Percentiles rank a stretch among this genome's conserved stretches.
Evolutionary conservation across 2,888 invertebrate genomes (phyloP).

Genomic region (Myopa testacea): DNA sequence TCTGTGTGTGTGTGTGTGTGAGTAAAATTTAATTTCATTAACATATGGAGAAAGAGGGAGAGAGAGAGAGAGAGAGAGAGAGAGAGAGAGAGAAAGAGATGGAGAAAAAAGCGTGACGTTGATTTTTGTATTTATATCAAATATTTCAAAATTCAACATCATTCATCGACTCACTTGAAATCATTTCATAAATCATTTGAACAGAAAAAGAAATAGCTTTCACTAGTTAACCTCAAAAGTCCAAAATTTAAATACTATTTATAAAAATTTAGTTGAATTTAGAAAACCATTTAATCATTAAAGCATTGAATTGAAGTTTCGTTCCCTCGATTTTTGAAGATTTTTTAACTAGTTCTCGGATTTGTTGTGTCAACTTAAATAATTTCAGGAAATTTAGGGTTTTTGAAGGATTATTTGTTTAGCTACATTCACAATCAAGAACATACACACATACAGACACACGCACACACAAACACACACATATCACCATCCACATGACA

Average conservation of each 20-base stretch:
- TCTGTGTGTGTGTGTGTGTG: constrained; percentile 16
- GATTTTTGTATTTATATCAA: too few species aligned
- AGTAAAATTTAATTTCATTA: constrained; percentile 3
- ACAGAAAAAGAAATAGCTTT: too few species aligned
- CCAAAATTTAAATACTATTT: too few species aligned
- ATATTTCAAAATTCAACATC: too few species aligned
- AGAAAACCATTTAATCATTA: too few species aligned
- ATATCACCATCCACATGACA: constrained; percentile 6
- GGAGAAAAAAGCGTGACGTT: not conserved
- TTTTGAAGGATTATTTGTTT: not conserved
- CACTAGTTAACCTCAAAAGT: too few species aligned
- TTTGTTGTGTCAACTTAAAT: constrained; percentile 15
- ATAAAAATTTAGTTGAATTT: too few species aligned
- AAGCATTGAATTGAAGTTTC: not conserved
- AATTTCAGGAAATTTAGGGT: not conserved
- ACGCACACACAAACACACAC: not conserved
- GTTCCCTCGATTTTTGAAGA: too few species aligned
- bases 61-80: not conserved
- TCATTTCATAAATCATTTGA: too few species aligned
- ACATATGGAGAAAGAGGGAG: too few species aligned
- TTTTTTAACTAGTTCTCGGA: not conserved
- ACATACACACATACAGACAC: not conserved
- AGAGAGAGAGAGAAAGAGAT: not conserved
- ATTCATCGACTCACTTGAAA: too few species aligned
- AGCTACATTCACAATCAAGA: not conserved